phyloP scores from a whole-genome alignment of 2,797 vertebrate genomes.

The Acridotheres tristis region DNA sequence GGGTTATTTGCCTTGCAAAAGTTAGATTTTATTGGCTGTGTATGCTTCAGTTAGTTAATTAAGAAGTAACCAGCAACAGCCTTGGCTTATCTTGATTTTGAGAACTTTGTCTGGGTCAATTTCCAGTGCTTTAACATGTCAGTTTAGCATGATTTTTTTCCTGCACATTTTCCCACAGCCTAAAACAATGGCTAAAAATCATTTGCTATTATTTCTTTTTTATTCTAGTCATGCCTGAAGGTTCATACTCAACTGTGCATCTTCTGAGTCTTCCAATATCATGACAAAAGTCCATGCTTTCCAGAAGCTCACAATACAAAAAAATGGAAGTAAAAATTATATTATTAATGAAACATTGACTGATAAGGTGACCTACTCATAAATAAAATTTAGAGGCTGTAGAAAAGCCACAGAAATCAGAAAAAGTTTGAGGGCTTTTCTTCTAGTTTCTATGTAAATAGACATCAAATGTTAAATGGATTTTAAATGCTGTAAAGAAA shows the following conservation, averaged over 20 bases:
- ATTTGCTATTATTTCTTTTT: neutral
- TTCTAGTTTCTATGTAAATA: neutral
- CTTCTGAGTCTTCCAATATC: neutral
- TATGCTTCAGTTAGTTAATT: constrained; percentile 27
- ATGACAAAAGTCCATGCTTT: neutral
- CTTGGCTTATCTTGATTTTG: neutral
- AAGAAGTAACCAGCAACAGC: constrained; percentile 33
- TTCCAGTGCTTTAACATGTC: neutral
- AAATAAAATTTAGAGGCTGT: neutral
- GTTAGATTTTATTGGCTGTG: neutral
- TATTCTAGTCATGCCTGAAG: neutral
- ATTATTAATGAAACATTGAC: neutral
- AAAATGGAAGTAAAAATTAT: neutral
- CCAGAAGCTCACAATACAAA: neutral
- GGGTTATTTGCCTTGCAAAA: constrained; percentile 33
- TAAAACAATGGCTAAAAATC: neutral
- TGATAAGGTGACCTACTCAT: neutral
- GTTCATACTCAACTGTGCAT: neutral
- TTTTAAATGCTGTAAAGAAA: neutral
- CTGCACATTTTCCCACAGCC: neutral
- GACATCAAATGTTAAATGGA: neutral
- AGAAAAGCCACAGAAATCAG: neutral
- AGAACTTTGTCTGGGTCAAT: constrained; percentile 10
- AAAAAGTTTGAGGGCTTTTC: neutral
- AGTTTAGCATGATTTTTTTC: neutral